A percentile compares a stretch with the other conserved stretches of the same genome.
Evolutionary conservation across 2,113 vertebrate genomes (phyloP).

Genomic region (Petrocephalus microphthalmus): DNA sequence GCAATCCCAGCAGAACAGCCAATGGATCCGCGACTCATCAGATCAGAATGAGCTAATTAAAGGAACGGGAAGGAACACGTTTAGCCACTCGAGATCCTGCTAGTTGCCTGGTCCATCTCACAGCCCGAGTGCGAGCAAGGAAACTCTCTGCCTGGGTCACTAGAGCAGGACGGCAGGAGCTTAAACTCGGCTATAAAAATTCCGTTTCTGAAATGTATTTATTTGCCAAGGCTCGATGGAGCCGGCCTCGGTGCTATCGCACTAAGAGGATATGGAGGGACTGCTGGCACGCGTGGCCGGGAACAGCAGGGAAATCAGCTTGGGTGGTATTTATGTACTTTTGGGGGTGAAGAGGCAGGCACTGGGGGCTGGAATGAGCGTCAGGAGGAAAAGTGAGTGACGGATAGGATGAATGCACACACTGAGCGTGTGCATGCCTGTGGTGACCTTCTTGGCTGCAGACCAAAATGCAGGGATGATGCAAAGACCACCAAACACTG

Average conservation of each 20-base stretch:
- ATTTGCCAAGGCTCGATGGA: background rate
- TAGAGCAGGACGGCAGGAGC: background rate
- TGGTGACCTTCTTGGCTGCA: background rate
- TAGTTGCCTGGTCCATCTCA: background rate
- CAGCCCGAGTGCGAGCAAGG: background rate
- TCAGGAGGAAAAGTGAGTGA: background rate
- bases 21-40: background rate
- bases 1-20: background rate
- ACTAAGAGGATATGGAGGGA: conserved; percentile 3
- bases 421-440: background rate
- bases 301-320: background rate
- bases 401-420: background rate
- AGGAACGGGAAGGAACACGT: background rate
- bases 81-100: background rate
- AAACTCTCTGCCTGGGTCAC: conserved; percentile 4
- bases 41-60: background rate
- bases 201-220: background rate
- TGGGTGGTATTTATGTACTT: conserved; percentile 6
- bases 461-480: background rate
- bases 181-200: conserved; percentile 4
- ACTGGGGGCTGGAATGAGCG: background rate
- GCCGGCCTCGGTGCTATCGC: background rate
- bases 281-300: background rate
- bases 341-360: background rate
- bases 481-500: background rate